These are phyloP conservation scores for Sylvia atricapilla DNA, from an alignment of 2,113 vertebrate genomes.

Conservation along the genomic window DNA sequence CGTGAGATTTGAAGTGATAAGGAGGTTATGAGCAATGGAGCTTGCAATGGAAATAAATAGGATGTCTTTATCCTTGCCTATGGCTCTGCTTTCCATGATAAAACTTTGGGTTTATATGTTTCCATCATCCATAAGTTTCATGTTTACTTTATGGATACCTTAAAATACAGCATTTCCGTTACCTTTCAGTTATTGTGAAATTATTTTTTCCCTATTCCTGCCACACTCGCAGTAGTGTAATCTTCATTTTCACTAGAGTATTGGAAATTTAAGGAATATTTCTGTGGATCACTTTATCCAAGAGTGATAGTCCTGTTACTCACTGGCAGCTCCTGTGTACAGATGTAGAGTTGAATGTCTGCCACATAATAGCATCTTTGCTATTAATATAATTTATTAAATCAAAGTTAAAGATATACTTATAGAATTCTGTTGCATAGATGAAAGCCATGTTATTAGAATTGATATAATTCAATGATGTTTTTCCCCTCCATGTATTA, in stretches of 20 bases:
- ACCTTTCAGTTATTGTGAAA: not conserved
- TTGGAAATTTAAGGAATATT: not conserved
- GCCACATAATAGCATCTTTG: not conserved
- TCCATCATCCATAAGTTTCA: not conserved
- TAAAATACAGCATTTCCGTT: not conserved
- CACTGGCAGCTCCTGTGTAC: not conserved
- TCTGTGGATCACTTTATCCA: not conserved
- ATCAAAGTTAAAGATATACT: not conserved
- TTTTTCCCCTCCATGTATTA: not conserved
- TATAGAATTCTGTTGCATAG: not conserved
- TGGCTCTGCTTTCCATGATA: not conserved
- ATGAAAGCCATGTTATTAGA: not conserved
- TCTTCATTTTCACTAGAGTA: not conserved
- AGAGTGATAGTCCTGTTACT: not conserved
- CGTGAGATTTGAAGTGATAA: not conserved
- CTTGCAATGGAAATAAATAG: not conserved
- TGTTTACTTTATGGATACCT: not conserved
- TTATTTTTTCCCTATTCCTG: not conserved
- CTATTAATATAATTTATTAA: not conserved
- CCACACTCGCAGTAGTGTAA: not conserved
- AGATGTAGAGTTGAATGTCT: not conserved
- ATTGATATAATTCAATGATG: rapidly evolving
- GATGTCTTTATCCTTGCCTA: not conserved
- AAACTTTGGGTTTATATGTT: not conserved
- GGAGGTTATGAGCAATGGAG: not conserved